Evolutionary conservation across 1,140 invertebrate species (phyloP).

Genomic region (Homalodisca vitripennis): DNA sequence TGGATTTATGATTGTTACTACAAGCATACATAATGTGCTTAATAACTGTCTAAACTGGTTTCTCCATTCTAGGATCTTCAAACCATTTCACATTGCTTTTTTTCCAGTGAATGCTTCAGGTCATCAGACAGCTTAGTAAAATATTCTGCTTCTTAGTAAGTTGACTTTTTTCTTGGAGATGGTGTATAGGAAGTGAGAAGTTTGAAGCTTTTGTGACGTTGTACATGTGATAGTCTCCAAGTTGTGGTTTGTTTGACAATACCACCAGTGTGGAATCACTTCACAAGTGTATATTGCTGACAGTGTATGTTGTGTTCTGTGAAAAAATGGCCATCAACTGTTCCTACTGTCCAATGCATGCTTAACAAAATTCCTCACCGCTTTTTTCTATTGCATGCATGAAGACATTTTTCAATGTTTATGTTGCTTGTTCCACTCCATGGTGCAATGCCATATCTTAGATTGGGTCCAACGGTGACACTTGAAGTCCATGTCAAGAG

Average conservation of each 20-base stretch:
- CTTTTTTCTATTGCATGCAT: not conserved
- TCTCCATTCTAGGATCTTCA: no score
- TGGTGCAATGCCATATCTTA: not conserved
- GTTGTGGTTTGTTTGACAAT: not conserved
- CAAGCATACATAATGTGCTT: no score
- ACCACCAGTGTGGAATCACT: not conserved
- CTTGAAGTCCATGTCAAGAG: not conserved
- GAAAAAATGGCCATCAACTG: not conserved
- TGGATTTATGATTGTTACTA: no score
- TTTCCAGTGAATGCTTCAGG: no score
- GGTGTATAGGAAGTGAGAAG: not conserved
- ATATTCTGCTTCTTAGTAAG: not conserved
- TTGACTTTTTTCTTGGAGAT: not conserved
- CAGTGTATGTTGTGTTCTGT: not conserved
- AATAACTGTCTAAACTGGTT: no score
- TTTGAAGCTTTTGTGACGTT: not conserved
- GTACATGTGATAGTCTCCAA: not conserved
- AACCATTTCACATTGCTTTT: no score
- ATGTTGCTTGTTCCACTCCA: slow-evolving; percentile 7
- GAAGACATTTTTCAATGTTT: slow-evolving; percentile 14
- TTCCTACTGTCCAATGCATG: not conserved
- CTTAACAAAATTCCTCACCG: not conserved
- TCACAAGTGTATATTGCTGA: not conserved
- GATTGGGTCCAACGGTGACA: not conserved
- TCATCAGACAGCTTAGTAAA: not conserved